Percentiles rank a stretch among this genome's conserved stretches.
phyloP scores from a whole-genome alignment of 2,113 vertebrate species.

The Siphamia tubifer region DNA sequence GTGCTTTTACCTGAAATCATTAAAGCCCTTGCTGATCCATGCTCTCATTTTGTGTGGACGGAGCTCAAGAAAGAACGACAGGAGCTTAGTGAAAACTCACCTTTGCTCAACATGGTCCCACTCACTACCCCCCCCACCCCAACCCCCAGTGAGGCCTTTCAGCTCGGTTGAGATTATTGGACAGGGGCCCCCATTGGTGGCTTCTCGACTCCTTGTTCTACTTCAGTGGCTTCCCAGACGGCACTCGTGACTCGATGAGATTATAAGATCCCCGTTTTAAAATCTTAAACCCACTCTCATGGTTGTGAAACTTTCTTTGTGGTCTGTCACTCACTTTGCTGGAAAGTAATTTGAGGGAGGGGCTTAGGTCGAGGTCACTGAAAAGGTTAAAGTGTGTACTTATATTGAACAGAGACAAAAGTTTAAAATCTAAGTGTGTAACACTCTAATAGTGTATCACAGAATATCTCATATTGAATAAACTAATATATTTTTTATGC shows the following conservation, averaged over 20 bases:
- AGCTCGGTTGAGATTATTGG: not conserved
- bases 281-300: conserved; percentile 1
- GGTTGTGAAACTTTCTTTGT: conserved; percentile 30
- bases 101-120: conserved; percentile 20
- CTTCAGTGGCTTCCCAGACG: conserved; percentile 49
- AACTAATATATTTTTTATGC: too few relatives aligned
- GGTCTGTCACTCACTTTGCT: conserved; percentile 20
- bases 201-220: conserved; percentile 42
- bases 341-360: not conserved
- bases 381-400: not conserved
- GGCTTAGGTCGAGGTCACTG: not conserved
- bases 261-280: conserved; percentile 50
- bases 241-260: conserved; percentile 47
- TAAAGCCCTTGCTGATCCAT: conserved; percentile 19
- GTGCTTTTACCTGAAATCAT: conserved; percentile 19
- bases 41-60: not conserved
- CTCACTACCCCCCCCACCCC: conserved; percentile 18
- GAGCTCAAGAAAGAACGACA: not conserved
- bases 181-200: not conserved
- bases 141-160: conserved; percentile 30
- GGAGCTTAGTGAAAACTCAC: conserved; percentile 17
- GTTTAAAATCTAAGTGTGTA: too few relatives aligned
- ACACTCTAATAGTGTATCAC: too few relatives aligned
- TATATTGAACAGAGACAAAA: not conserved
- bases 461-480: too few relatives aligned